Conservation (phyloP, 2,888 invertebrate genomes). For the Campopleginae sp. region DNA sequence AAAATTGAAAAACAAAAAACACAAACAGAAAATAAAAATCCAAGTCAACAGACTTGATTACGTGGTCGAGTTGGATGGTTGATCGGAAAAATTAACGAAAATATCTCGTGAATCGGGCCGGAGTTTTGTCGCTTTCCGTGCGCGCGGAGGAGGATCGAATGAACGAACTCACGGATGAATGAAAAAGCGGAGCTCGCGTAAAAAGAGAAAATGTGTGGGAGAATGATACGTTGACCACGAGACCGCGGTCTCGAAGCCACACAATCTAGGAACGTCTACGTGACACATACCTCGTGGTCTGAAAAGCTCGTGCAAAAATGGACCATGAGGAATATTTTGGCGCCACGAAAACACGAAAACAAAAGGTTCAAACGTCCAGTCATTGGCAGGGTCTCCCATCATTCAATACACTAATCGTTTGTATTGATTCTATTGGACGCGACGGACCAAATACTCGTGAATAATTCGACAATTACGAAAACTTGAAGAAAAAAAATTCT, state of each 20-base stretch:
- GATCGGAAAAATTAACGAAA: not conserved
- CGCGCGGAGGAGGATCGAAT: constrained; percentile 22
- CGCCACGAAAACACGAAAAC: constrained; percentile 11
- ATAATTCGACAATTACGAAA: too few species aligned
- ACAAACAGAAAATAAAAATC: not conserved
- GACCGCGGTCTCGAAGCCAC: constrained; percentile 35
- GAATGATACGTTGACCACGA: not conserved
- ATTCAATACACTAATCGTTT: not conserved
- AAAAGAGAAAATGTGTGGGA: constrained; percentile 24
- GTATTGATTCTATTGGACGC: not conserved
- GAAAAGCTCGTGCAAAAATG: constrained; percentile 51
- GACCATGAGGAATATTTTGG: constrained; percentile 41
- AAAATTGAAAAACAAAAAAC: not conserved
- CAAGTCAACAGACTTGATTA: too few species aligned
- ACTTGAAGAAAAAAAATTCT: not conserved
- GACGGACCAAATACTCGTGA: not conserved
- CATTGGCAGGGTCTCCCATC: constrained; percentile 3
- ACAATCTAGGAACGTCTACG: constrained; percentile 32
- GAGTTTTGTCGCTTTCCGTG: constrained; percentile 16
- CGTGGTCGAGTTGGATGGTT: not conserved
- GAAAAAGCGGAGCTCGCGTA: constrained; percentile 30
- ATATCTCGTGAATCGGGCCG: not conserved
- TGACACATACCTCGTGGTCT: constrained; percentile 58
- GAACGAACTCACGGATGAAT: constrained; percentile 57
- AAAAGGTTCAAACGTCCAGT: not conserved